These are phyloP conservation scores for Tetranychus cinnabarinus DNA, from an alignment of 1,140 invertebrate genomes.

Conservation along the genomic window DNA sequence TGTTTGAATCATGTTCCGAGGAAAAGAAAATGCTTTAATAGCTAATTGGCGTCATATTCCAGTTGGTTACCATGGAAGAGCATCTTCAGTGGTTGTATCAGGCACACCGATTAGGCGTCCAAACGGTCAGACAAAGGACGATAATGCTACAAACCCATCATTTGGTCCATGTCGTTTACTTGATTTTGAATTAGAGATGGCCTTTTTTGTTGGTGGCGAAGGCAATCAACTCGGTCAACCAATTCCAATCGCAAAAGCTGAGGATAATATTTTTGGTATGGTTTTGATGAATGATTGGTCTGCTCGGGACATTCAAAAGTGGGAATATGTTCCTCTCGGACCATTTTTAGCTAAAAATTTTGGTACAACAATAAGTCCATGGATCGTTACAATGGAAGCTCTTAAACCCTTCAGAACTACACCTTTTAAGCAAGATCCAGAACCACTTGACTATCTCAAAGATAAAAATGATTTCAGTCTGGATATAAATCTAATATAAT, in stretches of 20 bases:
- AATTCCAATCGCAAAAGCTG: conserved; percentile 50
- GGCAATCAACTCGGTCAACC: conserved; percentile 54
- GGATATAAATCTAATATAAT: conserved; percentile 78
- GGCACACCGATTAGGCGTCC: conserved; percentile 75
- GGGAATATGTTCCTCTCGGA: conserved; percentile 96
- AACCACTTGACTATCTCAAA: conserved; percentile 62
- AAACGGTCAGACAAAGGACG: conserved; percentile 60
- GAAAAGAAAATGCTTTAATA: conserved; percentile 77
- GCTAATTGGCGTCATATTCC: conserved; percentile 95
- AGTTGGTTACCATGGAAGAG: conserved; percentile 88
- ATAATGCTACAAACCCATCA: conserved; percentile 46
- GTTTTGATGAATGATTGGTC: conserved; percentile 99
- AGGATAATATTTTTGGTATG: conserved; percentile 89
- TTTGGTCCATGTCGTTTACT: conserved; percentile 64
- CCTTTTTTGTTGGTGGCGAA: conserved; percentile 62
- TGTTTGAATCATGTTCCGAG: conserved; percentile 88
- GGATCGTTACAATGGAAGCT: conserved; percentile 89
- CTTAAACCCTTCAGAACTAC: conserved; percentile 58
- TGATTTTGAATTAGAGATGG: conserved; percentile 96
- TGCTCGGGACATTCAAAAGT: conserved; percentile 45
- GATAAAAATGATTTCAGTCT: conserved; percentile 71
- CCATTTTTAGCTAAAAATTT: conserved; percentile 92
- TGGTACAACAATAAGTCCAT: conserved; percentile 85
- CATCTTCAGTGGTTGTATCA: conserved; percentile 81
- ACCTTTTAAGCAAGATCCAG: conserved; percentile 44